Base-by-base conservation (phyloP, 2,888 invertebrate genomes). In the Oxytorus armatus region DNA sequence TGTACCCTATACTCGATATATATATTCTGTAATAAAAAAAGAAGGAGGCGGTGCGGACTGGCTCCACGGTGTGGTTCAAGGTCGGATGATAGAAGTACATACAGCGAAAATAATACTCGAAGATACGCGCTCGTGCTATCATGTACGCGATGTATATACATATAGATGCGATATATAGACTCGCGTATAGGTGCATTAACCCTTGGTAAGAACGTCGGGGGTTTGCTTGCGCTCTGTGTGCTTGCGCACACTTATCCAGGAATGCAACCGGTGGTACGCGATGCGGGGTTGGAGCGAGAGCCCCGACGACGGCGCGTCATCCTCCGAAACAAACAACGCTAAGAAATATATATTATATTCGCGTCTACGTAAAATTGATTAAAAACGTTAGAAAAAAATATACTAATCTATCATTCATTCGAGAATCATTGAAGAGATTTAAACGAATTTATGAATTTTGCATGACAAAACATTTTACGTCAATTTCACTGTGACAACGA, bases 191-290 rank as follows among this genome's bases (percentile, higher is more conserved):
- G 84, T 84, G 80, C 84, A 82, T 84, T 84, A 83, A 84, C 84
- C 84, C 84, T 79, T 72, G 33, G 53, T 69, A 77, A 49, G 68
- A 73, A 63, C 69, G 73, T 55, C 75, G 63, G 63, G 79, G 65
- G 44, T 74, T 79, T 73, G 63, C 59, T 78, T 29, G 72, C 68
- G 81, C 79, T n/a, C n/a, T n/a, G n/a, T n/a, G n/a, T n/a, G n/a
- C n/a, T n/a, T 59, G 47, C 61, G 70, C 76, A 79, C 83, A 84
- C 82, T 84, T 84, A 84, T 83, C 79, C 77, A 84, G 84, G 84
- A 84, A 84, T 84, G 84, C 83, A 77, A 83, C 81, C 78, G 72
- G 80, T 70, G 59, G 70, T 79, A 78, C 78, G 79, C 77, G 77
- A 44, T 65, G 18, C 73, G 29, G 51, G 73, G 53, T 53, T 63